Conservation (phyloP, 2,113 vertebrate genomes). For the Salminus brasiliensis region DNA sequence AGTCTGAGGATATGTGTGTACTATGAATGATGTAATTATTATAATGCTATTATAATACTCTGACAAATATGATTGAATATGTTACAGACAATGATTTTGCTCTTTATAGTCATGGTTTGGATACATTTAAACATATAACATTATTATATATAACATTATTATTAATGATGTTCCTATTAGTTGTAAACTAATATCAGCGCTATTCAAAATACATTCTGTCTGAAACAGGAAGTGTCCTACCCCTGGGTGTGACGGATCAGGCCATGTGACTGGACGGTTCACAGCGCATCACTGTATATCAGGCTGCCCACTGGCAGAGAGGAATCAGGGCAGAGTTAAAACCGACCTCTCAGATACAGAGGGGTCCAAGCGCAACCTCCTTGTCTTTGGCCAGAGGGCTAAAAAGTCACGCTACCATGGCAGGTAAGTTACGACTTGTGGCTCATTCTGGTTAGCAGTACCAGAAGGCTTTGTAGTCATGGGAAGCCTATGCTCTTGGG, state of each 20-base stretch:
- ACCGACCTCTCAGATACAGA: constrained; percentile 89
- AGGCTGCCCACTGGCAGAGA: constrained; percentile 94
- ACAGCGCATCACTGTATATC: constrained; percentile 98
- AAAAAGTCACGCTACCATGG: constrained; percentile 94
- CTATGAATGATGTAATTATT: too few species aligned
- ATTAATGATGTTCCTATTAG: too few species aligned
- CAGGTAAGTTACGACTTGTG: constrained; percentile 75
- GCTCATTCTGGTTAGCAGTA: neutral
- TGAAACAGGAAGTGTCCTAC: constrained; percentile 92
- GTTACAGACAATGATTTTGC: too few species aligned
- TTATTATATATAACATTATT: too few species aligned
- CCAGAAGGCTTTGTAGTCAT: neutral
- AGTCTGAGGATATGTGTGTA: too few species aligned
- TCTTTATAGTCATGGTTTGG: too few species aligned
- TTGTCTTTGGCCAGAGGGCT: constrained; percentile 83
- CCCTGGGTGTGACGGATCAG: constrained; percentile 94
- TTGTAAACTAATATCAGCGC: too few species aligned
- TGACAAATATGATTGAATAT: too few species aligned
- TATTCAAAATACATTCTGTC: neutral
- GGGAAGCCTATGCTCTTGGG: too few species aligned
- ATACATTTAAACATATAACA: too few species aligned
- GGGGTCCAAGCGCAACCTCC: constrained; percentile 84
- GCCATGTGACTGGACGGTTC: constrained; percentile 95
- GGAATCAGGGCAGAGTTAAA: constrained; percentile 92
- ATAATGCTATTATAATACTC: too few species aligned